Base-by-base conservation (phyloP, 2,888 invertebrate species). In the Pediacus dermestoides region DNA sequence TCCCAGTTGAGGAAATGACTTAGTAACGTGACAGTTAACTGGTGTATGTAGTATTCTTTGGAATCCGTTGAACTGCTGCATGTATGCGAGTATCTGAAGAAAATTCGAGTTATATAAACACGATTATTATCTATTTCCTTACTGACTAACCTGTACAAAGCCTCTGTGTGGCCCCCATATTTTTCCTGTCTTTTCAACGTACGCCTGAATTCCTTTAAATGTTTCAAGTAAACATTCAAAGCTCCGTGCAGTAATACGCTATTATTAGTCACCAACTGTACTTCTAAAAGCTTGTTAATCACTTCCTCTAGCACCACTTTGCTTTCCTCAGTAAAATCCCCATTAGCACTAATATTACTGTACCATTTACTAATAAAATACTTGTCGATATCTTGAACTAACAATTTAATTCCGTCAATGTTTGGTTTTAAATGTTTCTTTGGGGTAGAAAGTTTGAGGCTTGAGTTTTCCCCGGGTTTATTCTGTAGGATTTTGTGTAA, bases 1-100 rank as follows among this genome's bases (percentile, higher is more conserved):
- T 82, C 82, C 77, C 80, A 81, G 1, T 80, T 79, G 1, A 82
- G 68, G 16, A 82, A 72, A 53, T 82, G 81, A 50, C 77, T 75
- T 7, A 82, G 60, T 7, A 81, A 61, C 42, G 58, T 64, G 6
- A 75, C 69, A n/a, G 80, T 72, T 13, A 80, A 61, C 40, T 78
- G 72, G 51, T 77, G 73, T 1, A 78, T 68, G 43, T 76, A 80
- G 50, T 80, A 77, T 31, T 81, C 77, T 4, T 76, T 70, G 0
- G 76, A 66, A 30, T 70, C 61, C 1, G 63, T 51, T 21, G 56
- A 61, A 35, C 68, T 71, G 41, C 70, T 73, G 8, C 66, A 64
- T 11, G 59, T 38, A 42, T 67, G 67, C 2, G 63, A 59, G 52
- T 67, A 71, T 35, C 67, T 66, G 39, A 30, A 58, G 55, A 44